Evolutionary conservation across 2,113 vertebrate species (phyloP).

Genomic region (Nymphicus hollandicus): DNA sequence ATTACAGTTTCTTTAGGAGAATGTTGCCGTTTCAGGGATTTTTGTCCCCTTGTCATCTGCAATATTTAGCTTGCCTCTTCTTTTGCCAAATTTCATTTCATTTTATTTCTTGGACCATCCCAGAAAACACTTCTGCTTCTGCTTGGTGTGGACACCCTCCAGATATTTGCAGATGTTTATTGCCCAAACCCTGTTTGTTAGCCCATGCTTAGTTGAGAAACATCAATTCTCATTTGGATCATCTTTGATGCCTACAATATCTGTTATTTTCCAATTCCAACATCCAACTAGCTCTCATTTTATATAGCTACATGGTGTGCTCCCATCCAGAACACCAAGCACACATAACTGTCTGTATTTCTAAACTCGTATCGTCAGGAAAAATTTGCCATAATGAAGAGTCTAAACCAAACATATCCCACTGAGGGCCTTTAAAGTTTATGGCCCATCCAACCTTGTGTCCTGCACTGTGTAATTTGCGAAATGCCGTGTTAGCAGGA

Average conservation of each 20-base stretch:
- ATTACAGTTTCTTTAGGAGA: not conserved
- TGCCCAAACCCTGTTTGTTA: not conserved
- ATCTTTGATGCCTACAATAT: not conserved
- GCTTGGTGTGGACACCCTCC: not conserved
- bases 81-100: constrained; percentile 6
- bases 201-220: not conserved
- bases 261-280: not conserved
- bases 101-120: not conserved
- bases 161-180: not conserved
- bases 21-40: not conserved
- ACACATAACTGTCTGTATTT: not conserved
- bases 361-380: not conserved
- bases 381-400: constrained; percentile 32
- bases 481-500: not conserved
- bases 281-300: not conserved
- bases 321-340: constrained; percentile 3
- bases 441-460: constrained; percentile 2
- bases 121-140: not conserved
- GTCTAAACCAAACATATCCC: constrained; percentile 27
- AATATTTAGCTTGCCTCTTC: not conserved
- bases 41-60: not conserved
- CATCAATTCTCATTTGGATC: not conserved
- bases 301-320: not conserved
- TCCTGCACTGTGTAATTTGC: constrained; percentile 2
- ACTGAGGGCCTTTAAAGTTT: constrained; percentile 35